Base-by-base conservation (phyloP, 2,113 vertebrate genomes). In the Brachyhypopomus occidentalis region DNA sequence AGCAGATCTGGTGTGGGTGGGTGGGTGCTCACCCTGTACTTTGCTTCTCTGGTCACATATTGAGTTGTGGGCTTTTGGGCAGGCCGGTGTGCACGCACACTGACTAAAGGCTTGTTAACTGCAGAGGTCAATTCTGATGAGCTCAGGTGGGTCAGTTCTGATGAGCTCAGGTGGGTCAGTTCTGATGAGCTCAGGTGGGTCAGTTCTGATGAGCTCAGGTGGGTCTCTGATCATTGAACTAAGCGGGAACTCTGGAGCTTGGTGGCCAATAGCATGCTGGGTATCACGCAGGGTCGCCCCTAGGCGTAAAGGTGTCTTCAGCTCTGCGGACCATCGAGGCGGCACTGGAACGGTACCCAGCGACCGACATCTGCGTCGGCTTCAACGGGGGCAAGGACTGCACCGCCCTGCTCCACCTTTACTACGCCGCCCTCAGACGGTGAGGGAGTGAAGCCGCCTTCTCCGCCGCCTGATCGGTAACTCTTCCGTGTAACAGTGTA, bases 311-410 rank as follows among this genome's bases (percentile, higher is more conserved):
- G 91, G 97, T 98, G 78, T 86, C 89, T 60, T 91, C 89, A 0
- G 95, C 98, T 0, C 83, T 99, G 84, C 89, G 81, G 83, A 96
- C 90, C 4, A 91, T 99, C 0, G 96, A 98, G 84, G 89, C 89
- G 5, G 94, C 95, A 1, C 90, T 99, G 91, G 90, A 94, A 34
- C 92, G 25, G 69, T 98, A 97, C 90, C 85, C 88, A 6, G 88
- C 92, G n/a, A 77, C 86, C 64, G 91, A 95, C 84, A 87, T 98
- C 85, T 99, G 97, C 0, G 91, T 98, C 67, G 97, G 95, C 55
- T 99, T 99, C 92, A 99, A 99, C 0, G 97, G 98, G 1, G 98
- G 98, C 82, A 99, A 99, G 87, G 98, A 99, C 90, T 98, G 98
- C 90, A 99, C 97, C 0, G 97, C 94, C 0, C 93, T 99, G 78